Base-by-base conservation (phyloP, 2,113 vertebrate genomes). In the Tiliqua scincoides region DNA sequence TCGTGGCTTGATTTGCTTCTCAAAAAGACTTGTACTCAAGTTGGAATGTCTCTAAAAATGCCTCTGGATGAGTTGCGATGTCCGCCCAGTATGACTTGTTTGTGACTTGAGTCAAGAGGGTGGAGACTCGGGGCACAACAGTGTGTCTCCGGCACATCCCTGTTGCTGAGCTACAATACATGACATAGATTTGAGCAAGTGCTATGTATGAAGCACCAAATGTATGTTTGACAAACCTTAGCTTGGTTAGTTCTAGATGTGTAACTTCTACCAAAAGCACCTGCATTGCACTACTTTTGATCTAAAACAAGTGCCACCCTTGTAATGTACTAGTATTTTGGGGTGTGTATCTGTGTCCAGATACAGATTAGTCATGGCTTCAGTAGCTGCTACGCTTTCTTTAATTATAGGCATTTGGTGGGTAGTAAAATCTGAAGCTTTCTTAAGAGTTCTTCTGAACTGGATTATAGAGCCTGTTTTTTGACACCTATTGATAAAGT, bases 321-420 rank as follows among this genome's bases (percentile, higher is more conserved):
- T 83, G 35, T 71, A 37, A 82, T 71, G 30, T 70, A 40, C 4
- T n/a, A 0, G 0, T 2, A 30, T 54, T 48, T 0, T 86, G 14
- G 52, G 1, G 61, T 61, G 57, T 57, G 3, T 6, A 40, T 4
- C 11, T 1, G 54, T 70, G 4, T 17, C 59, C 65, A 1, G 0
- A 0, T 35, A 0, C 21, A 0, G 0, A 0, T 77, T 63, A 32
- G 59, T 2, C n/a, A 0, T 37, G 77, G 68, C 65, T 85, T 30
- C 65, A 75, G 59, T 76, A 62, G 30, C 7, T 76, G 72, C 30
- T 18, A 5, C 83, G 0, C 20, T 8, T 87, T n/a, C 30, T 18
- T 54, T 57, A 18, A 52, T 78, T 61, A 17, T 25, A 75, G 40
- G 1, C 52, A 1, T 21, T 63, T 3, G 74, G 14, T 37, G 12